Base-by-base conservation (phyloP, 2,888 invertebrate genomes). In the Aspidiotus rigidus region DNA sequence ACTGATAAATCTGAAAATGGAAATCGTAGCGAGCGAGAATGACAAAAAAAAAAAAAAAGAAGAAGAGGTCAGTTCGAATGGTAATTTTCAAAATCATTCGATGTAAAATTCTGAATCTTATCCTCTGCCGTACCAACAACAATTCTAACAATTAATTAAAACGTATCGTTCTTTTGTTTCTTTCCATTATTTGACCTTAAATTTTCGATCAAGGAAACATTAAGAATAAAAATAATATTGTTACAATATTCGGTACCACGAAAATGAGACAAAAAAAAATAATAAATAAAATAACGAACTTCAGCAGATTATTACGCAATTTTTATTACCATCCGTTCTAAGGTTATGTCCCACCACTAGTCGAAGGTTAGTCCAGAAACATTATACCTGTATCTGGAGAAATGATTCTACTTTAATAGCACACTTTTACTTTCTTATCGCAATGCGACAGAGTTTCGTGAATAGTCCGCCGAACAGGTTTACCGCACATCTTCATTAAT, bases 331-430 rank as follows among this genome's bases (percentile, higher is more conserved):
- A 28, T 66, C 44, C 66, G 57, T 41, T 59, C 59, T 66, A 66
- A 66, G 66, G 66, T 66, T 66, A 66, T 66, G 66, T 66, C 66
- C 66, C 66, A 66, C 66, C 66, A 66, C 66, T 44, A 28, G 42
- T 39, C 59, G 66, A 66, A 66, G 66, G 66, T 66, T 66, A 66
- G 66, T 66, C 66, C 66, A 66, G 66, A 66, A 66, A 66, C 66
- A 59, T 63, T 49, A 59, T 66, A 49, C 59, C 49, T 66, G 66
- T 57, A 66, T 57, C 66, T 59, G 66, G 66, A 66, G 66, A 66
- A 66, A 66, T 66, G 66, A 66, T 66, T 66, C 44, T 66, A 59
- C 39, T 59, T 66, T 57, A 66, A 66, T 66, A 66, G 66, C 66
- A 57, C 66, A 66, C 66, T 66, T 66, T 66, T 66, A 66, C 66